phyloP scores from a whole-genome alignment of 2,113 vertebrate species.

The Alligator mississippiensis region DNA sequence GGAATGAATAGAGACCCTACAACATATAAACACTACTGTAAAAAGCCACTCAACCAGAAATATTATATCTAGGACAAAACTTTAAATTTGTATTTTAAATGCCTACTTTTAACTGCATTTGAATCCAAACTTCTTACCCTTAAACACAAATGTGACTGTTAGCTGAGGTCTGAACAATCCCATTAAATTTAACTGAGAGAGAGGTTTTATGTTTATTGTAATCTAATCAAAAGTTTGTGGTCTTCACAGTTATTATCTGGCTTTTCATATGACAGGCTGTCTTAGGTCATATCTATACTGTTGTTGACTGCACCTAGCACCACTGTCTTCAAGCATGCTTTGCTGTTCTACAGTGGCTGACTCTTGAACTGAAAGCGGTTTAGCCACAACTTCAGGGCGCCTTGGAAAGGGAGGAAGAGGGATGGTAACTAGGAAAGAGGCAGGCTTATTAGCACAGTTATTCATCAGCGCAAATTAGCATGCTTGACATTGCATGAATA shows the following conservation, averaged over 20 bases:
- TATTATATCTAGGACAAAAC: fast-evolving
- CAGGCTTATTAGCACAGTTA: too few relatives aligned
- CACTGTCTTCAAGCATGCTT: too few relatives aligned
- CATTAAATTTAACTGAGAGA: not conserved
- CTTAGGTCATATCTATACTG: too few relatives aligned
- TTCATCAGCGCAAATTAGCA: too few relatives aligned
- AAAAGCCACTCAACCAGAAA: not conserved
- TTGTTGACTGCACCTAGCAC: too few relatives aligned
- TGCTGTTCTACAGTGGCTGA: too few relatives aligned
- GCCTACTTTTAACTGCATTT: not conserved
- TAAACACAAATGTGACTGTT: not conserved
- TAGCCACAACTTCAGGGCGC: too few relatives aligned
- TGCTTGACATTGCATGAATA: too few relatives aligned
- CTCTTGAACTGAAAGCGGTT: too few relatives aligned
- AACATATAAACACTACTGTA: not conserved
- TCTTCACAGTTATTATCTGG: not conserved
- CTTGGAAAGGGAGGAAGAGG: too few relatives aligned
- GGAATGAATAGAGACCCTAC: not conserved
- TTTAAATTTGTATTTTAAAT: too few relatives aligned
- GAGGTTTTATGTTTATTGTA: not conserved
- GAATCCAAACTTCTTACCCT: not conserved
- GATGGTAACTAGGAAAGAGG: too few relatives aligned
- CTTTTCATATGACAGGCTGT: not conserved
- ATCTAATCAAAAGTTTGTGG: not conserved
- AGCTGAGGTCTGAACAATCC: not conserved